Base-by-base conservation (phyloP, 2,113 vertebrate species). In the Felis chaus region DNA sequence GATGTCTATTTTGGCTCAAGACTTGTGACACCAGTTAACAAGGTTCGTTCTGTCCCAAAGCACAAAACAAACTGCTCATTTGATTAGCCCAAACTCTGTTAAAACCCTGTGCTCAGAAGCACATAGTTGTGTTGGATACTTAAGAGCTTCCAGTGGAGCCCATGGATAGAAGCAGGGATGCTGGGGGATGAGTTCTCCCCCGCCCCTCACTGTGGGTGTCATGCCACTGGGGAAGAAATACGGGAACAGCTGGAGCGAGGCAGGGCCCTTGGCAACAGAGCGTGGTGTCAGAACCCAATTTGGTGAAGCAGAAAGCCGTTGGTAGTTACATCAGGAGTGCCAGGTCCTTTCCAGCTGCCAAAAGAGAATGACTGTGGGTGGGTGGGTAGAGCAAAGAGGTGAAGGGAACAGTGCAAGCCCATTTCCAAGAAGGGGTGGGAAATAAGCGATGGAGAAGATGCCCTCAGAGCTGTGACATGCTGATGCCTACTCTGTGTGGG, bases 201-300 rank as follows among this genome's bases (percentile, higher is more conserved):
- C 4, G 3, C 36, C 57, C 31, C 19, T 69, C 33, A 29, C 84
- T 39, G 91, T 80, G 86, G 93, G 81, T 1, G 21, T 80, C 50
- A 29, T 29, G 29, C 15, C 36, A 7, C 80, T 39, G n/a, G 50
- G 83, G 78, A 66, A 90, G 84, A 92, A 92, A 25, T 27, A 73
- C 27, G 7, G 76, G 85, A 91, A 91, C 96, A 97, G 97, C 88
- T 97, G 97, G 92, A 95, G 94, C 1, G 12, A 85, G 55, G 78
- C 78, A 74, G 76, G 71, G 81, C 81, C 18, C 41, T 94, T 95
- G 76, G 89, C 96, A 92, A 74, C 91, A 69, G 53, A 93, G 41
- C 55, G 2, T 81, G 69, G 89, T 76, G 69, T 97, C 80, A 95
- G 91, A 97, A 85, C 88, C 91, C 84, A 4, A 76, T 66, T 76